Percentiles rank a stretch among this genome's conserved stretches.
Conservation (phyloP, 2,888 invertebrate genomes). For the Polyommatus iphigenia region DNA sequence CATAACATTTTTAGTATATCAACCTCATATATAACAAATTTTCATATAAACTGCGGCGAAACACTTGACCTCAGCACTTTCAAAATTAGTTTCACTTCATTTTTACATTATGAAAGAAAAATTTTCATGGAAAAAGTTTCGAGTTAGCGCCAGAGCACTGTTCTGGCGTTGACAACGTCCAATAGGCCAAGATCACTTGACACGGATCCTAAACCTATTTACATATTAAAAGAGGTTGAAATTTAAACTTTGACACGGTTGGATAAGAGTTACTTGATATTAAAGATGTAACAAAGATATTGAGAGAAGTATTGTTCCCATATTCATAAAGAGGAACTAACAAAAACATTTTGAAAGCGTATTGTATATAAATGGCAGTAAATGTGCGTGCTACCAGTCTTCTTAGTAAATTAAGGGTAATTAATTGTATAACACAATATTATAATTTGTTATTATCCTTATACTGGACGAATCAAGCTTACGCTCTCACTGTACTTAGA, state of each 20-base stretch:
- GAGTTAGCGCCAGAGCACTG: constrained; percentile 12
- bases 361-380: too few species aligned
- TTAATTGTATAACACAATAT: too few species aligned
- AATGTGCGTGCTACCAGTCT: too few species aligned
- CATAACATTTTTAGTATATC: neutral
- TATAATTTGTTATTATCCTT: too few species aligned
- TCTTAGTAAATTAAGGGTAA: too few species aligned
- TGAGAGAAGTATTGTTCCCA: neutral
- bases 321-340: neutral
- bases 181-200: constrained; percentile 32
- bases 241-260: constrained; percentile 5
- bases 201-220: constrained; percentile 33
- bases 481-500: too few species aligned
- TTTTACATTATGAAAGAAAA: constrained; percentile 3
- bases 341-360: too few species aligned
- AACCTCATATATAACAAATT: neutral
- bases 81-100: constrained; percentile 8
- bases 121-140: constrained; percentile 4
- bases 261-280: neutral
- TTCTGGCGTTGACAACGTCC: constrained; percentile 27
- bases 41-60: neutral
- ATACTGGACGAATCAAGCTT: too few species aligned
- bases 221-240: constrained; percentile 29
- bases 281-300: neutral
- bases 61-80: neutral